A percentile compares a stretch with the other conserved stretches of the same genome.
Conservation (phyloP, 2,888 invertebrate species). For the Buathra laborator region DNA sequence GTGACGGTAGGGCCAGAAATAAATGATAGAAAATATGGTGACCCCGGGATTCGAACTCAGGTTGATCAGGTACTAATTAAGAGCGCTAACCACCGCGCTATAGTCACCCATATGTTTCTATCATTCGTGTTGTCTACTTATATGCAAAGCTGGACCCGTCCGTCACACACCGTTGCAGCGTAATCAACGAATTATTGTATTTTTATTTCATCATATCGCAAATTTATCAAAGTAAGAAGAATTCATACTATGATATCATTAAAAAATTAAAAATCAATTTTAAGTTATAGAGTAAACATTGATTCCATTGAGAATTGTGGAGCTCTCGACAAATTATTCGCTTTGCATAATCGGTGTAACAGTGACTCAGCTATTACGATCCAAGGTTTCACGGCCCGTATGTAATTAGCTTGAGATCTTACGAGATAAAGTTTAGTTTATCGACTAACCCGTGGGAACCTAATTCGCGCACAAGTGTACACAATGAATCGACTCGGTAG, state of each 20-base stretch:
- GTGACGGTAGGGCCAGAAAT: too few species aligned
- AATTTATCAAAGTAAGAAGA: too few species aligned
- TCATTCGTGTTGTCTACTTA: too few species aligned
- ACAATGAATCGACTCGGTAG: slow-evolving; percentile 4
- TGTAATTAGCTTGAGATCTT: slow-evolving; percentile 54
- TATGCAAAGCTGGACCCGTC: too few species aligned
- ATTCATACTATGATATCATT: too few species aligned
- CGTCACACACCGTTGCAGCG: too few species aligned
- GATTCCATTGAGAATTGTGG: neutral
- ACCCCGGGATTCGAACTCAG: too few species aligned
- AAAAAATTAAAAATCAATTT: neutral
- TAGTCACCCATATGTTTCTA: too few species aligned
- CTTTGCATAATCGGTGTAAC: slow-evolving; percentile 23
- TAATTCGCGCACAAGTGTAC: slow-evolving; percentile 16
- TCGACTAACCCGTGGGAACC: slow-evolving; percentile 17
- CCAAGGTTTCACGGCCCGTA: neutral
- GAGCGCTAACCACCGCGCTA: too few species aligned
- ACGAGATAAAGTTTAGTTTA: slow-evolving; percentile 56
- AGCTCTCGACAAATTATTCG: neutral
- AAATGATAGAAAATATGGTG: too few species aligned
- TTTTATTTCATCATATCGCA: neutral
- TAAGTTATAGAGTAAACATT: neutral
- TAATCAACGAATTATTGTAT: neutral
- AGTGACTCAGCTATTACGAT: neutral
- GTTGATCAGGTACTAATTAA: too few species aligned